Percentiles rank a stretch among this genome's conserved stretches.
Conservation (phyloP, 2,113 vertebrate species). For the Pontoporia blainvillei region DNA sequence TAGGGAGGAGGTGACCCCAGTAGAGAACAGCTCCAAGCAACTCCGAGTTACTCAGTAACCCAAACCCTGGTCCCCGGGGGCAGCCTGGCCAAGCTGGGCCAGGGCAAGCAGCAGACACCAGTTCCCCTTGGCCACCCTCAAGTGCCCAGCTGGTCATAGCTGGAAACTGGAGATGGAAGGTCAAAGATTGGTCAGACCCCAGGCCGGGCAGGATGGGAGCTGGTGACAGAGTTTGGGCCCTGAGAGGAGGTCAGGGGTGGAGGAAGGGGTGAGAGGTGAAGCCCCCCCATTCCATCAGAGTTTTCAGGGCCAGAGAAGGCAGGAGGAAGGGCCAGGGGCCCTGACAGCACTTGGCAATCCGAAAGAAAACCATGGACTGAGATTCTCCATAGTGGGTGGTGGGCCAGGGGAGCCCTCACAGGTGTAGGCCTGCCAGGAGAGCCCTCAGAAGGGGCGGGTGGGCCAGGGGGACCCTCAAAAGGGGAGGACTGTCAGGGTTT, state of each 20-base stretch:
- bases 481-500: too few species aligned
- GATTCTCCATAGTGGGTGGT: not conserved
- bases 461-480: not conserved
- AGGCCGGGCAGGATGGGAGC: not conserved
- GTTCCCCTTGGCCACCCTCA: constrained; percentile 22
- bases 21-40: not conserved
- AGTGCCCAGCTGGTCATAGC: not conserved
- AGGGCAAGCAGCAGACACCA: not conserved
- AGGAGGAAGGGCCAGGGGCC: not conserved
- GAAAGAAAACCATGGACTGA: not conserved
- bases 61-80: not conserved
- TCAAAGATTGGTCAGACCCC: not conserved
- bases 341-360: not conserved
- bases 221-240: not conserved
- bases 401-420: not conserved
- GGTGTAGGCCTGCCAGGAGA: not conserved
- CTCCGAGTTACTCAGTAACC: constrained; percentile 46
- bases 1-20: not conserved
- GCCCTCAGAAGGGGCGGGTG: too few species aligned
- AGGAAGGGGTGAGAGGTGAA: not conserved
- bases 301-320: not conserved
- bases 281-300: not conserved
- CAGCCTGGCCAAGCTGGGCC: not conserved
- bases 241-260: not conserved
- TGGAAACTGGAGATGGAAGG: constrained; percentile 19